These are phyloP conservation scores for Heterochromis multidens DNA, from an alignment of 2,113 vertebrate species.

Conservation along the genomic window DNA sequence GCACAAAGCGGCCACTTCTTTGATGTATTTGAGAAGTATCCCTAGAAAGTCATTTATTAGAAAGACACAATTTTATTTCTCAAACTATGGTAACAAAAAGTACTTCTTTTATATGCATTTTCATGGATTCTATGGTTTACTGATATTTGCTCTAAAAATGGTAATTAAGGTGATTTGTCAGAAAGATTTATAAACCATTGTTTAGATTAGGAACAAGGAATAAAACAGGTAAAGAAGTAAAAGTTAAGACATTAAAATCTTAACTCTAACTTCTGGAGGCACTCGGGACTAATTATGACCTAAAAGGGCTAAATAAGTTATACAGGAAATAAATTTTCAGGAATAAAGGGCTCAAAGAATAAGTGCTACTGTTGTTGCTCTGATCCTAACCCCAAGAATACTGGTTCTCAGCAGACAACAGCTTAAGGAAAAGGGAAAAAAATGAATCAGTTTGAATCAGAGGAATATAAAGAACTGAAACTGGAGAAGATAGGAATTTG, in stretches of 20 bases:
- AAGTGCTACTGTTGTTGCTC: not conserved
- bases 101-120: not conserved
- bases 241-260: not conserved
- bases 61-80: not conserved
- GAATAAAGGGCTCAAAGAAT: not conserved
- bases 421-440: not conserved
- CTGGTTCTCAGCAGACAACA: not conserved
- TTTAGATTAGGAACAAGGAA: not conserved
- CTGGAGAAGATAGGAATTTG: not conserved
- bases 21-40: not conserved
- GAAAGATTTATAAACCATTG: not conserved
- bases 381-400: not conserved
- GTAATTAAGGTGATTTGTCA: not conserved
- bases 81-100: not conserved
- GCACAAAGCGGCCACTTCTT: not conserved
- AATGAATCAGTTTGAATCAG: not conserved
- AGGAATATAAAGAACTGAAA: not conserved
- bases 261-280: not conserved
- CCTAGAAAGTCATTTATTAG: not conserved
- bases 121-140: not conserved
- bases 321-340: not conserved
- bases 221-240: not conserved
- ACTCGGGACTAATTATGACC: not conserved
- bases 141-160: not conserved
- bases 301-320: not conserved